These are phyloP conservation scores for Drosophila dunni DNA, from an alignment of 1,140 invertebrate genomes.

Conservation along the genomic window DNA sequence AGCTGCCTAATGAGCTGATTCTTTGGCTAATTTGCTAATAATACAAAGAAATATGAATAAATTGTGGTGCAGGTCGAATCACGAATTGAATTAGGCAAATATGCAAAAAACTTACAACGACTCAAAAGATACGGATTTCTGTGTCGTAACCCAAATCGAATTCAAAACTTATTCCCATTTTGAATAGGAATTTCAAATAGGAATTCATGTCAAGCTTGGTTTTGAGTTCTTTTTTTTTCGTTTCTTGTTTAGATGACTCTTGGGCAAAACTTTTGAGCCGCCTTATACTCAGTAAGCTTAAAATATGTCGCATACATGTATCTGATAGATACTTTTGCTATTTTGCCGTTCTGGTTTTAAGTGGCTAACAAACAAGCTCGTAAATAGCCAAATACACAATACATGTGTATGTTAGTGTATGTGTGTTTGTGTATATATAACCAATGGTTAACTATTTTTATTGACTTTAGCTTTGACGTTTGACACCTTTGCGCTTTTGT, in stretches of 20 bases:
- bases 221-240: slow-evolving; percentile 19
- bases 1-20: slow-evolving; percentile 54
- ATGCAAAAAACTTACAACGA: slow-evolving; percentile 36
- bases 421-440: slow-evolving; percentile 24
- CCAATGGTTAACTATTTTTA: slow-evolving; percentile 67
- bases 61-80: slow-evolving; percentile 27
- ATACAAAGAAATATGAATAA: slow-evolving; percentile 50
- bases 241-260: slow-evolving; percentile 19
- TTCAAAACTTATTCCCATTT: slow-evolving; percentile 16
- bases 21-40: slow-evolving; percentile 49
- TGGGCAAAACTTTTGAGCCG: slow-evolving; percentile 46
- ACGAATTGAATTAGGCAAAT: slow-evolving; percentile 62
- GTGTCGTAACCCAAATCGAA: slow-evolving; percentile 62
- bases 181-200: neutral
- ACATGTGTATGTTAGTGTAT: slow-evolving; percentile 23
- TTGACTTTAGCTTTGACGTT: slow-evolving; percentile 77
- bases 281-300: slow-evolving; percentile 45
- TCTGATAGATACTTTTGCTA: slow-evolving; percentile 57
- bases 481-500: slow-evolving; percentile 75
- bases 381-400: slow-evolving; percentile 59
- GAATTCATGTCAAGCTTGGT: slow-evolving; percentile 20
- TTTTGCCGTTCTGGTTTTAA: slow-evolving; percentile 73
- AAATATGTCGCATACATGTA: slow-evolving; percentile 56
- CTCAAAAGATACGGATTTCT: slow-evolving; percentile 38
- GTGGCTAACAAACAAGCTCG: slow-evolving; percentile 75